Percentiles rank a stretch among this genome's conserved stretches.
Conservation (phyloP, 2,113 vertebrate genomes). For the Misgurnus anguillicaudatus region DNA sequence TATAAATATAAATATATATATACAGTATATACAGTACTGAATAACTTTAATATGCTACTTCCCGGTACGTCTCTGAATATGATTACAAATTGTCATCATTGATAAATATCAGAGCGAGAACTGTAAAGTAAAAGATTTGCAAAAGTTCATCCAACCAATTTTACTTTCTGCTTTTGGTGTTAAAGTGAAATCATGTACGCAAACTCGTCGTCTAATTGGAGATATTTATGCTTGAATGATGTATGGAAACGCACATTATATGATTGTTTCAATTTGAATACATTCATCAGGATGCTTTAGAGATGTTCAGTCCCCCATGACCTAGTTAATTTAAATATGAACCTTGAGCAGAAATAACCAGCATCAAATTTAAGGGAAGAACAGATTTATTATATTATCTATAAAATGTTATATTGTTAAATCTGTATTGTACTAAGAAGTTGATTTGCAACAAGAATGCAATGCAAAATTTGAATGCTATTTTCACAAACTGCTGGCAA, state of each 20-base stretch:
- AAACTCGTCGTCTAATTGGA: not conserved
- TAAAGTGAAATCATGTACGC: not conserved
- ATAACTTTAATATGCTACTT: slow-evolving; percentile 13
- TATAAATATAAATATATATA: too few species aligned
- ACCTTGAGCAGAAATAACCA: slow-evolving; percentile 34
- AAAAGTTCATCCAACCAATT: not conserved
- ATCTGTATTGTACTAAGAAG: slow-evolving; percentile 56
- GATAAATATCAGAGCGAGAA: not conserved
- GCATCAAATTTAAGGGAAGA: slow-evolving; percentile 43
- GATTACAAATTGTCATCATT: not conserved
- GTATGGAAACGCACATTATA: not conserved
- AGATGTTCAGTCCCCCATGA: too few species aligned
- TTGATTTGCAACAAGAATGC: slow-evolving; percentile 49
- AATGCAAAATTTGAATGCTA: slow-evolving; percentile 51
- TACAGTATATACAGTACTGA: too few species aligned
- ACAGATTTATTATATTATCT: slow-evolving; percentile 27
- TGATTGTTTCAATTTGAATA: not conserved
- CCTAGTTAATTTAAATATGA: not conserved
- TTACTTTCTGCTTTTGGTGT: not conserved
- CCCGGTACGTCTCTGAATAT: not conserved
- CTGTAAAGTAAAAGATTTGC: slow-evolving; percentile 30
- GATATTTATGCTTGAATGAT: not conserved
- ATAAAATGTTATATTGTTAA: slow-evolving; percentile 44
- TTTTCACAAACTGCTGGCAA: slow-evolving; percentile 51
- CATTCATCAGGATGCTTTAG: too few species aligned